phyloP scores from a whole-genome alignment of 2,797 vertebrate species.

The Microctenopoma steveboyesi region DNA sequence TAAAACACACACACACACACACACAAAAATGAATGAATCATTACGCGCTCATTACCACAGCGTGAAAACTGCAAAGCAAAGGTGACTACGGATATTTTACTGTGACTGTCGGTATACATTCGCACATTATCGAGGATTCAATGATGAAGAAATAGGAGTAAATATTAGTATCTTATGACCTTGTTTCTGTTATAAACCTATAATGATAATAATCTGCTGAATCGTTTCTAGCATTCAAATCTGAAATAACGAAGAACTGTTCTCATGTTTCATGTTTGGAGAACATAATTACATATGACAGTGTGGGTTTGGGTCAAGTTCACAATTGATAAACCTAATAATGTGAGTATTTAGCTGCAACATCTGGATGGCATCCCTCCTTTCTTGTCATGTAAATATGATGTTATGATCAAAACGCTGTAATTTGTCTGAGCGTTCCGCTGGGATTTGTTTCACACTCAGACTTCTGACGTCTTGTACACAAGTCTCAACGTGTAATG shows the following conservation, averaged over 20 bases:
- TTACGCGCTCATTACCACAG: constrained; percentile 17
- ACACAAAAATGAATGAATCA: constrained; percentile 51
- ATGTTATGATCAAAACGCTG: constrained; percentile 26
- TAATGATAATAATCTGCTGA: not conserved
- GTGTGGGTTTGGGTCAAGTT: constrained; percentile 11
- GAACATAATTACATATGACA: constrained; percentile 15
- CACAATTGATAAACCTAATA: constrained; percentile 19
- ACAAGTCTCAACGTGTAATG: constrained; percentile 14
- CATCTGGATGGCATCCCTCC: constrained; percentile 19
- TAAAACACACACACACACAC: constrained; percentile 21
- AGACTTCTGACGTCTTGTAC: constrained; percentile 22
- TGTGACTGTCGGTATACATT: constrained; percentile 11
- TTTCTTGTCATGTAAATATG: constrained; percentile 23
- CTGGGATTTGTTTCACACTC: constrained; percentile 31
- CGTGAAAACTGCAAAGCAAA: constrained; percentile 26
- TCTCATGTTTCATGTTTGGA: not conserved
- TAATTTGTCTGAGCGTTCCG: constrained; percentile 45
- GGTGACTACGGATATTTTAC: constrained; percentile 7
- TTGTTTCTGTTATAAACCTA: not conserved
- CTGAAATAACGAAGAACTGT: not conserved
- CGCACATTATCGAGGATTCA: not conserved
- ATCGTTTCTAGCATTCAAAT: not conserved
- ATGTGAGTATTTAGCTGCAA: constrained; percentile 12
- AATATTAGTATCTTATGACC: not conserved
- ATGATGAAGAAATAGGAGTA: not conserved